These are phyloP conservation scores for Venturia canescens DNA, from an alignment of 1,140 invertebrate genomes.

Conservation along the genomic window DNA sequence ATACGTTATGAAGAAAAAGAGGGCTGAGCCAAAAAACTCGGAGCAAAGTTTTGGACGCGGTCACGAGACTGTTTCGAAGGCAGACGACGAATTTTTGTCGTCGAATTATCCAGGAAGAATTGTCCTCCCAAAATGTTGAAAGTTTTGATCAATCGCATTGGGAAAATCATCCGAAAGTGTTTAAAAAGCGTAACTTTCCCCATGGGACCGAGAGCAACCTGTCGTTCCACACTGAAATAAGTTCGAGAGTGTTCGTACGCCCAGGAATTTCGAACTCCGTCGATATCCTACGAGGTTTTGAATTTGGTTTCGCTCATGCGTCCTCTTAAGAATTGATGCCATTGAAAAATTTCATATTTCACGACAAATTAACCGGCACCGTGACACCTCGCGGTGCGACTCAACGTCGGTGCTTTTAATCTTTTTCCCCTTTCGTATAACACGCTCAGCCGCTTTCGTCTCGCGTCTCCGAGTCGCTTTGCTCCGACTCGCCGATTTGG, in stretches of 20 bases:
- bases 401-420: conserved; percentile 32
- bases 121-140: not conserved
- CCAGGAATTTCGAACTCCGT: not conserved
- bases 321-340: not conserved
- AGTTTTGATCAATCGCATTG: too few relatives aligned
- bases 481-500: conserved; percentile 6
- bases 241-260: not conserved
- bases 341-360: conserved; percentile 36
- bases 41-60: conserved; percentile 62
- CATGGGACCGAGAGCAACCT: conserved; percentile 55
- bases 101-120: conserved; percentile 59
- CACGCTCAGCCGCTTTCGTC: conserved; percentile 9
- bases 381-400: not conserved
- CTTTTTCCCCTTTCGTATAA: conserved; percentile 1
- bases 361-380: conserved; percentile 4
- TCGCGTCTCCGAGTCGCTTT: not conserved
- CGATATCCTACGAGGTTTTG: not conserved
- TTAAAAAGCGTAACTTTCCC: too few relatives aligned
- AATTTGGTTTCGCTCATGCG: conserved; percentile 8
- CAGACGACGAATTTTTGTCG: conserved; percentile 62
- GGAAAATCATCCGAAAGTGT: too few relatives aligned
- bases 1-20: not conserved
- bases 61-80: conserved; percentile 67
- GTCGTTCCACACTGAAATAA: conserved; percentile 61
- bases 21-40: too few relatives aligned